Evolutionary conservation across 2,113 vertebrate genomes (phyloP).

Genomic region (Podiceps cristatus): DNA sequence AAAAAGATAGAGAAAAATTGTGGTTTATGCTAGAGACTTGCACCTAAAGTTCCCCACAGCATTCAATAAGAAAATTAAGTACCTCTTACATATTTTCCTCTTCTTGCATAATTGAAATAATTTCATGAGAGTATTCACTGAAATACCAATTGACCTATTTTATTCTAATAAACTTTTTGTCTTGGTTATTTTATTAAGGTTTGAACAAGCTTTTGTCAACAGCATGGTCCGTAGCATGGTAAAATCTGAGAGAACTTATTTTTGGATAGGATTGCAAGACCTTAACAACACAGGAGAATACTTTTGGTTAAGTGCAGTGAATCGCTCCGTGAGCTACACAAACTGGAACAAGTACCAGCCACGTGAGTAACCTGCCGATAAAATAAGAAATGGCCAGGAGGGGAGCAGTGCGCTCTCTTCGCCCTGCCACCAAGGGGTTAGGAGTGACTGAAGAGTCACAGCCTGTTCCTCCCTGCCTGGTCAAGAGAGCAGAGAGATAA

Average conservation of each 20-base stretch:
- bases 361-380: constrained; percentile 75
- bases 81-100: background rate
- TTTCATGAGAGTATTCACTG: constrained; percentile 1
- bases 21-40: background rate
- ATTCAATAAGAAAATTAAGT: background rate
- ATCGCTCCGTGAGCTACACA: constrained; percentile 76
- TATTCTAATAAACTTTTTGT: constrained; percentile 39
- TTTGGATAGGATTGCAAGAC: constrained; percentile 91
- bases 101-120: background rate
- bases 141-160: background rate
- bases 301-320: constrained; percentile 78
- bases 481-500: background rate
- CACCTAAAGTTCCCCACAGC: background rate
- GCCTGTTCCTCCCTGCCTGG: background rate
- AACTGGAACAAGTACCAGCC: constrained; percentile 93
- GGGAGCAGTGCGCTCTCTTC: fast-evolving
- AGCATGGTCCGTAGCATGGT: constrained; percentile 82
- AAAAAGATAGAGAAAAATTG: background rate
- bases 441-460: background rate
- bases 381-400: background rate
- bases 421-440: background rate
- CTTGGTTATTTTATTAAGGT: constrained; percentile 79
- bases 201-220: constrained; percentile 93
- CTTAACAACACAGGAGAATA: constrained; percentile 83
- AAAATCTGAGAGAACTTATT: constrained; percentile 76